Percentiles rank a stretch among this genome's conserved stretches.
These are phyloP conservation scores for Gibbula magus DNA, from an alignment of 2,888 invertebrate species.

Conservation along the genomic window DNA sequence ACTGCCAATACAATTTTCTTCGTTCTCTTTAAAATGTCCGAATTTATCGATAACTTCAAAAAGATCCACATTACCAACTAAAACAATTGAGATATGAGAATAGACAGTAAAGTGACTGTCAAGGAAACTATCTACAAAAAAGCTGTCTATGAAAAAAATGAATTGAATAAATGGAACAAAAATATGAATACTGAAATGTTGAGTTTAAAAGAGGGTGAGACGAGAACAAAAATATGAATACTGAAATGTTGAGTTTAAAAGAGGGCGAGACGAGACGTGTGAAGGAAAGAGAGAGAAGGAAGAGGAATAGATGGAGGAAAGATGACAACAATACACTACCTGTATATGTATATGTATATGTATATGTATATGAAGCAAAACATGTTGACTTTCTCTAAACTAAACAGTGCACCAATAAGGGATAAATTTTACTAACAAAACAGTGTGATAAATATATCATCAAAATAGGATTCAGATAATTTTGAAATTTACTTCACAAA, in stretches of 20 bases:
- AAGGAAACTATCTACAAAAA: not conserved
- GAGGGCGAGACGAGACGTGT: not conserved
- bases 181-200: not conserved
- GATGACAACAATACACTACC: not conserved
- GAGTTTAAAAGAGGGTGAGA: not conserved
- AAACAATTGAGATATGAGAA: not conserved
- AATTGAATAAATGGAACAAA: too few species aligned
- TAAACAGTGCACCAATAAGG: too few species aligned
- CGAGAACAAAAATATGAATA: not conserved
- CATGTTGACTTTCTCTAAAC: too few species aligned
- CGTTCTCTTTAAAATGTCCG: not conserved
- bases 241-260: not conserved
- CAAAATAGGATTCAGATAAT: too few species aligned
- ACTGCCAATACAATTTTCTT: too few species aligned
- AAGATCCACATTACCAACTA: not conserved
- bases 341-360: too few species aligned
- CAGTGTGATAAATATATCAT: too few species aligned
- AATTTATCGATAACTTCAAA: not conserved
- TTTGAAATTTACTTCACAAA: too few species aligned
- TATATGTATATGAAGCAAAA: too few species aligned
- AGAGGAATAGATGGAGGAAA: not conserved
- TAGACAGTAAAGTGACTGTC: not conserved
- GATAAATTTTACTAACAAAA: too few species aligned
- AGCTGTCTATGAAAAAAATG: too few species aligned
- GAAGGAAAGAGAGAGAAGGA: not conserved